A percentile compares a stretch with the other conserved stretches of the same genome.
These are phyloP conservation scores for Hylyphantes graminicola DNA, from an alignment of 1,140 invertebrate species.

Conservation along the genomic window DNA sequence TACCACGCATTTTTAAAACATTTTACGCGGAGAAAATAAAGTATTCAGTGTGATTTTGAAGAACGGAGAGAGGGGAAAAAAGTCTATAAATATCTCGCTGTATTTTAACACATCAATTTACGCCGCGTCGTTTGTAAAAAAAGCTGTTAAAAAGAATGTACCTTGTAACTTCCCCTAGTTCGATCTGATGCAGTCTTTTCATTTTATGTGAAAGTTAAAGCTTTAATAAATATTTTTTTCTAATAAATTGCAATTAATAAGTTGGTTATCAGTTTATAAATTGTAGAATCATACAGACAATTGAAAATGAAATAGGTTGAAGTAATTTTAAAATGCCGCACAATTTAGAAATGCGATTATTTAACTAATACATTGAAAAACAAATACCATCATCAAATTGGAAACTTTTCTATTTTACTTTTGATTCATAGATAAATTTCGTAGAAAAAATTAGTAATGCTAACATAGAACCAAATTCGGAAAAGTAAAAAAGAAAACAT, in stretches of 20 bases:
- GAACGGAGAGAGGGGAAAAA: neutral
- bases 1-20: conserved; percentile 39
- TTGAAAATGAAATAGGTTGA: neutral
- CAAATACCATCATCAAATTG: too few relatives aligned
- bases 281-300: neutral
- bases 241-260: neutral
- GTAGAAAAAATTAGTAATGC: too few relatives aligned
- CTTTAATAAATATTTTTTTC: neutral
- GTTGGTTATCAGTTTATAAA: neutral
- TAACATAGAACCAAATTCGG: too few relatives aligned
- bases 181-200: neutral
- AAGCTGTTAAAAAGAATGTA: conserved; percentile 11
- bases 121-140: neutral
- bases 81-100: neutral
- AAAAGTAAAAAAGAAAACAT: too few relatives aligned
- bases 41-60: neutral
- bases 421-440: too few relatives aligned
- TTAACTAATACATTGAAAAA: too few relatives aligned
- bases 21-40: conserved; percentile 21
- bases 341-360: too few relatives aligned
- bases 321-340: neutral
- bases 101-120: conserved; percentile 23
- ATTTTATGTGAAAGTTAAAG: neutral
- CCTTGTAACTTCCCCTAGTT: neutral
- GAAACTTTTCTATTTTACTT: too few relatives aligned